Conservation (phyloP, 2,797 vertebrate species). For the Champsocephalus esox region DNA sequence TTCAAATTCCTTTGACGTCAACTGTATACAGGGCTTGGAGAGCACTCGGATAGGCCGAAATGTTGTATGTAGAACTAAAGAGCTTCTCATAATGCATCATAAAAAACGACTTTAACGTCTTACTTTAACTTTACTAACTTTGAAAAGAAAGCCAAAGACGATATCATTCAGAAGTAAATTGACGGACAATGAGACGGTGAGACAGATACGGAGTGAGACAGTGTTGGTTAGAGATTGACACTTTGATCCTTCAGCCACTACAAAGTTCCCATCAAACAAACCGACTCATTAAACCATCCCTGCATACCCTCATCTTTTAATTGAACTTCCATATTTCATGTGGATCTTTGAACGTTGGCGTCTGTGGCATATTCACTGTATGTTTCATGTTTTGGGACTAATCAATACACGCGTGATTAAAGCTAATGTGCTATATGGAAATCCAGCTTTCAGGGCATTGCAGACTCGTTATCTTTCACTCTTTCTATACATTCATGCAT, state of each 20-base stretch:
- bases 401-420: constrained; percentile 63
- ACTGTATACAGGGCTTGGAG: neutral
- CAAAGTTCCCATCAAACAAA: constrained; percentile 44
- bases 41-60: no score
- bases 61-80: neutral
- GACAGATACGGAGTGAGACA: neutral
- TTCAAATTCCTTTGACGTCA: neutral
- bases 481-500: constrained; percentile 55
- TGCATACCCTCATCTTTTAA: constrained; percentile 50
- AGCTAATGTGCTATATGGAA: constrained; percentile 49
- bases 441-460: constrained; percentile 45
- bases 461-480: constrained; percentile 54
- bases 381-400: constrained; percentile 68
- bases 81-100: neutral
- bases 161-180: no score
- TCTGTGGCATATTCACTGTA: constrained; percentile 41
- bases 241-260: constrained; percentile 24
- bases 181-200: constrained; percentile 1
- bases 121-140: neutral
- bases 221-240: constrained; percentile 22
- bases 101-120: neutral
- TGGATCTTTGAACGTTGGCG: constrained; percentile 40
- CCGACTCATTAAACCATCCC: constrained; percentile 42
- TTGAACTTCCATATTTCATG: constrained; percentile 49
- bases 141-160: neutral